Conservation (phyloP, 2,888 invertebrate species). For the Digitonthophagus gazella region DNA sequence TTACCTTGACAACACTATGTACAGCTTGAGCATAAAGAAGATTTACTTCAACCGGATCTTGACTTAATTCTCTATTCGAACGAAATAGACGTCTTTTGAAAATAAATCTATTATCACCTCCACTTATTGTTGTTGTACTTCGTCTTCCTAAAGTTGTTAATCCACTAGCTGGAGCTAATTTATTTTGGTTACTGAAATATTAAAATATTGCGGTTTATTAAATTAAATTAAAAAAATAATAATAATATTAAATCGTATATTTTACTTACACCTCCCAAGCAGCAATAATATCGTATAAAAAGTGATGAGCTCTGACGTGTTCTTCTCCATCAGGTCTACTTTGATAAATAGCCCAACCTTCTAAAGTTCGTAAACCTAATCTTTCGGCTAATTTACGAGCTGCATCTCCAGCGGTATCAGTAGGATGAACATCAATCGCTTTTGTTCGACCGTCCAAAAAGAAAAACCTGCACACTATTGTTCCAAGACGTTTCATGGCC, state of each 20-base stretch:
- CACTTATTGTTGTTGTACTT: slow-evolving; percentile 68
- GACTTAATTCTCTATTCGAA: slow-evolving; percentile 83
- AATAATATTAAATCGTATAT: too few relatives aligned
- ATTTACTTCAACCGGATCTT: slow-evolving; percentile 93
- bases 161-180: slow-evolving; percentile 44
- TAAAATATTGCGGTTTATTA: background rate
- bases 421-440: slow-evolving; percentile 92
- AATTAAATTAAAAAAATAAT: background rate
- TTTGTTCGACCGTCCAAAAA: slow-evolving; percentile 94
- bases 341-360: slow-evolving; percentile 95
- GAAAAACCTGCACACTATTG: slow-evolving; percentile 91
- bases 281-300: slow-evolving; percentile 90
- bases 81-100: slow-evolving; percentile 89
- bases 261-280: slow-evolving; percentile 84
- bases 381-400: slow-evolving; percentile 86
- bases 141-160: slow-evolving; percentile 55
- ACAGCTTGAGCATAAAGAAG: slow-evolving; percentile 94
- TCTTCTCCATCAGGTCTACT: slow-evolving; percentile 84
- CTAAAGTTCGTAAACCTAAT: slow-evolving; percentile 75
- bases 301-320: slow-evolving; percentile 87
- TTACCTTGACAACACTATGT: slow-evolving; percentile 89
- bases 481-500: slow-evolving; percentile 88
- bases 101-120: slow-evolving; percentile 87
- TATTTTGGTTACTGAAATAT: slow-evolving; percentile 45
- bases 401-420: slow-evolving; percentile 90